phyloP scores from a whole-genome alignment of 2,888 invertebrate species.

The Tipula lateralis region DNA sequence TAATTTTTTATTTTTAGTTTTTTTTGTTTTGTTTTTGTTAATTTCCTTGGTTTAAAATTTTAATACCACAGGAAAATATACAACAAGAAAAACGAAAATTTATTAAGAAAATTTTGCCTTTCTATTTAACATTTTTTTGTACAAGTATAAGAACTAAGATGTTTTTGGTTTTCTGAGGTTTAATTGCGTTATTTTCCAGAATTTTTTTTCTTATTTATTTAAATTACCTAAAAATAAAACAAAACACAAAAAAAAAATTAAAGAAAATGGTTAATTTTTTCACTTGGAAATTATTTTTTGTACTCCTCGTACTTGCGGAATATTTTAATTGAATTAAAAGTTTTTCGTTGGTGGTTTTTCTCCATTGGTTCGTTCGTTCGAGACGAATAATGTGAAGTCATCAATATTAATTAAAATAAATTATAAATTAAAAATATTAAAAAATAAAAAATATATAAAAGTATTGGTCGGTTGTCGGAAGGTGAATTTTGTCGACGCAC shows the following conservation, averaged over 20 bases:
- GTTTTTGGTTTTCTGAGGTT: neutral
- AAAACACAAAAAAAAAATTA: neutral
- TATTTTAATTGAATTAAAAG: constrained; percentile 19
- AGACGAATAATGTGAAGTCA: constrained; percentile 1
- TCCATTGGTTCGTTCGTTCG: neutral
- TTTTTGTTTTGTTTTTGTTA: neutral
- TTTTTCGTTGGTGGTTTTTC: neutral
- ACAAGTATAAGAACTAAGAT: neutral
- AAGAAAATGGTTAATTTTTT: neutral
- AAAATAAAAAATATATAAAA: neutral
- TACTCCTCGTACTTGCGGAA: neutral
- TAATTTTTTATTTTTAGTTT: neutral
- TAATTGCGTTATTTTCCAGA: neutral
- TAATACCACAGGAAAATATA: neutral
- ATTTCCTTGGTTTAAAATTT: neutral
- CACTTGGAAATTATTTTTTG: neutral
- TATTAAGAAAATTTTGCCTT: neutral
- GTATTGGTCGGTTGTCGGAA: neutral
- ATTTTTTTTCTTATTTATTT: neutral
- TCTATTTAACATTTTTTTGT: neutral
- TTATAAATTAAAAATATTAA: neutral
- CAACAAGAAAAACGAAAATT: neutral
- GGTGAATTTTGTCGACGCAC: neutral
- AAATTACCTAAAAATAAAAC: neutral
- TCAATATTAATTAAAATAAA: constrained; percentile 24